Percentiles rank a stretch among this genome's conserved stretches.
Evolutionary conservation across 2,113 vertebrate genomes (phyloP).

Genomic region (Corynorhinus townsendii): DNA sequence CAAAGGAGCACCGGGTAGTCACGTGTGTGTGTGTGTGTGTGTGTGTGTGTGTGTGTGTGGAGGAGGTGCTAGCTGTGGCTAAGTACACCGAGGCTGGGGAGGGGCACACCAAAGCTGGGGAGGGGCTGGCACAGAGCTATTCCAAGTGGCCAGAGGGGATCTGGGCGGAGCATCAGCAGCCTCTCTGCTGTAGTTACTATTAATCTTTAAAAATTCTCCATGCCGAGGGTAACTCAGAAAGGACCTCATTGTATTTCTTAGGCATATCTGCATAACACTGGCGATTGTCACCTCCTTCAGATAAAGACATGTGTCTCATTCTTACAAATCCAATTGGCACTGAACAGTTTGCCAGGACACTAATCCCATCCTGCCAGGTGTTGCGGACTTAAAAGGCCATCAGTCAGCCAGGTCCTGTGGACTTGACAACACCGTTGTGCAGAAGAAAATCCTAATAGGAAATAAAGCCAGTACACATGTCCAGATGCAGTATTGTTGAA

Average conservation of each 20-base stretch:
- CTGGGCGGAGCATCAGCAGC: neutral
- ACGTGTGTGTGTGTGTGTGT: neutral
- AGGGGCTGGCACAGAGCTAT: neutral
- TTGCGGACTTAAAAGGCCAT: neutral
- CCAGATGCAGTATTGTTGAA: neutral
- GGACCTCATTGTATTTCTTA: neutral
- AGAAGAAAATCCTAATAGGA: neutral
- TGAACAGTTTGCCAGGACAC: neutral
- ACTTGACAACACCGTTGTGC: neutral
- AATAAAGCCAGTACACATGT: neutral
- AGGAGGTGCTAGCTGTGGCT: neutral
- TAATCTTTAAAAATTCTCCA: neutral
- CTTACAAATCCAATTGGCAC: neutral
- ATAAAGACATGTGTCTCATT: neutral
- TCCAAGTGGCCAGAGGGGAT: neutral
- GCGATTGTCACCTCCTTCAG: neutral
- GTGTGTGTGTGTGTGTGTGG: neutral
- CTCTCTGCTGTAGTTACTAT: neutral
- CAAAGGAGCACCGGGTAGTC: neutral
- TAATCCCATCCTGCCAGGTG: neutral
- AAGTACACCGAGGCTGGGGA: neutral
- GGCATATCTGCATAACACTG: neutral
- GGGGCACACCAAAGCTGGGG: no score
- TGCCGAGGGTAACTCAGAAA: neutral
- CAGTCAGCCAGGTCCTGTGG: neutral